Conservation (phyloP, 2,888 invertebrate genomes). For the Diarsia mendica region DNA sequence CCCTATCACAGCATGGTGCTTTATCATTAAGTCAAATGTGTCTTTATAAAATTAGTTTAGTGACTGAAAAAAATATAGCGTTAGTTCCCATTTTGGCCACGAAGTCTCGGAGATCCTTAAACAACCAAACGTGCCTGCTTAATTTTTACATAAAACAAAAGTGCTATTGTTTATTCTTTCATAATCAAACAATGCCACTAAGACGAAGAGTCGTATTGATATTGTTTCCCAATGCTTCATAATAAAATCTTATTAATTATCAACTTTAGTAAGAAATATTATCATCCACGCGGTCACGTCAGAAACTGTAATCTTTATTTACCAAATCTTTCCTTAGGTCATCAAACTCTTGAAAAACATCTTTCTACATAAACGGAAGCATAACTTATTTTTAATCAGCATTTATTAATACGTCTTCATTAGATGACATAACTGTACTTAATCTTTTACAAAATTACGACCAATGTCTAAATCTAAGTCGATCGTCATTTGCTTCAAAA, state of each 20-base stretch:
- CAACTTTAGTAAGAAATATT: neutral
- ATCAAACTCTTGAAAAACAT: neutral
- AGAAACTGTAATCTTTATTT: neutral
- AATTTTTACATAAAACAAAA: neutral
- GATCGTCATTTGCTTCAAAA: neutral
- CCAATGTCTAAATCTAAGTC: neutral
- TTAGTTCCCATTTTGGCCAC: neutral
- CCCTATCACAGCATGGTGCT: too few relatives aligned
- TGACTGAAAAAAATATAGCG: too few relatives aligned
- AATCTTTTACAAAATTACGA: neutral
- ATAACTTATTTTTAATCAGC: neutral
- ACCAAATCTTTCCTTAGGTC: neutral
- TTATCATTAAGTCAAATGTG: too few relatives aligned
- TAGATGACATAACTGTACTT: slow-evolving; percentile 23
- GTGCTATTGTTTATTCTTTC: slow-evolving; percentile 18
- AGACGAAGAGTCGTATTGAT: too few relatives aligned
- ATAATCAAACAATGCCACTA: slow-evolving; percentile 12
- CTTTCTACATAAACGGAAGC: slow-evolving; percentile 20
- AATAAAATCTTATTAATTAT: neutral
- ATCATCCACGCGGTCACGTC: neutral
- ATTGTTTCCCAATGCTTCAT: neutral
- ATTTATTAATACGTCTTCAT: neutral
- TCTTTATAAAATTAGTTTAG: too few relatives aligned
- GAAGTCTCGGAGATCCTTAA: neutral
- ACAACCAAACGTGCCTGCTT: neutral